A percentile compares a stretch with the other conserved stretches of the same genome.
These are phyloP conservation scores for Esox lucius DNA, from an alignment of 2,797 vertebrate genomes.

Conservation along the genomic window DNA sequence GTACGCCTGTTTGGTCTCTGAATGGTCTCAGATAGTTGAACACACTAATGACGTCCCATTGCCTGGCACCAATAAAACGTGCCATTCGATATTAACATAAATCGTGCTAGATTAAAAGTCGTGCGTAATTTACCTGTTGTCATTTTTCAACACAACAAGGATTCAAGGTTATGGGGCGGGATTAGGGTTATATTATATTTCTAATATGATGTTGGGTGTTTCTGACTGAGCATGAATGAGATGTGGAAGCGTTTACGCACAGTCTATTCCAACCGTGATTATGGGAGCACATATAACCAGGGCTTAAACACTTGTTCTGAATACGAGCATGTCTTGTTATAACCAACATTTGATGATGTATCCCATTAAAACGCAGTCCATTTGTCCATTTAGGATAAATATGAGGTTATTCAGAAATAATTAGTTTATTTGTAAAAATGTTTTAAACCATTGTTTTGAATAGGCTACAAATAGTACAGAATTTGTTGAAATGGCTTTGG, in stretches of 20 bases:
- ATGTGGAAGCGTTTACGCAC: too few species aligned
- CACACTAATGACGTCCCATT: not conserved
- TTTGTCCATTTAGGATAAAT: not conserved
- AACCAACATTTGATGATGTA: not conserved
- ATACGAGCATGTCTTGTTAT: too few species aligned
- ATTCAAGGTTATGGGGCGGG: conserved; percentile 50
- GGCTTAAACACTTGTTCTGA: too few species aligned
- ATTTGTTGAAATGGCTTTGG: not conserved
- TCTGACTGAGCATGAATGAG: too few species aligned
- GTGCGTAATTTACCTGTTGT: conserved; percentile 62
- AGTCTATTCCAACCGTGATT: too few species aligned
- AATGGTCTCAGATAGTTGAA: conserved; percentile 28
- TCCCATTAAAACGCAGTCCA: not conserved
- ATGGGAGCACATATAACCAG: too few species aligned
- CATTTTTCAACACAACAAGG: conserved; percentile 8
- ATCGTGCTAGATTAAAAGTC: not conserved
- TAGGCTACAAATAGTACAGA: not conserved
- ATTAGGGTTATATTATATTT: not conserved
- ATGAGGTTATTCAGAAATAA: too few species aligned
- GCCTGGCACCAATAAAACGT: not conserved
- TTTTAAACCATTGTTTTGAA: too few species aligned
- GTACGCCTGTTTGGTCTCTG: not conserved
- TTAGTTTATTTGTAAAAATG: too few species aligned
- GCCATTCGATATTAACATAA: not conserved
- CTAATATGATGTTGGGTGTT: not conserved